Evolutionary conservation across 2,888 invertebrate species (phyloP), one percentile per base, ranked within the genome.

Genomic region (Drosophila acutilabella): DNA sequence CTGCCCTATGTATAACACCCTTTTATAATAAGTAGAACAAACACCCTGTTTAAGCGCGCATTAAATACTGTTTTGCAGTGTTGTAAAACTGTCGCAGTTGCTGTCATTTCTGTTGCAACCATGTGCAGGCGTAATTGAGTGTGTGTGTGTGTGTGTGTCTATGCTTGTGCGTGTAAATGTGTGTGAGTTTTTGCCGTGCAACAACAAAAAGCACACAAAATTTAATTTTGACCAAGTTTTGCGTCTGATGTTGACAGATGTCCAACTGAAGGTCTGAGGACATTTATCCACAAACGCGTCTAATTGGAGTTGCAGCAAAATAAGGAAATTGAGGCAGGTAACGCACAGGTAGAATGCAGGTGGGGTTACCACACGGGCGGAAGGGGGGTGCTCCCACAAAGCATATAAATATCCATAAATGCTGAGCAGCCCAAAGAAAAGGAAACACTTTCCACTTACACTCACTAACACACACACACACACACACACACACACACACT

Each of bases 371-470:
- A 33, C 3, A 11, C 33, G 38, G 8, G 23, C 36, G 44, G n/a
- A 14, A 11, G 30, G 23, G 40, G 41, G 13, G 20, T 52, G 40
- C 30, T 36, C 50, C 60, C 66, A 64, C 64, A 65, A 67, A 50
- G 73, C 83, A 64, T 72, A 81, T 83, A 87, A 87, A 83, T 87
- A 81, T 74, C 87, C 81, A 81, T 81, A 81, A 81, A 83, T 74
- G 81, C 71, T 64, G 71, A 60, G 74, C 71, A 58, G 33, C 58
- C 44, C 56, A 54, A 56, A 66, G 50, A 56, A 57, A 60, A 50
- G 71, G 61, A 68, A 75, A 68, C 77, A 75, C 75, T 79, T 79
- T 58, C 26, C 54, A 36, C 54, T 33, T 20, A 54, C 42, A 54
- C 42, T 33, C 30, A 41, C 40, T 10, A 38, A 8, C 48, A 48